Base-by-base conservation (phyloP, 2,888 invertebrate genomes). In the Nymphalis c-album region DNA sequence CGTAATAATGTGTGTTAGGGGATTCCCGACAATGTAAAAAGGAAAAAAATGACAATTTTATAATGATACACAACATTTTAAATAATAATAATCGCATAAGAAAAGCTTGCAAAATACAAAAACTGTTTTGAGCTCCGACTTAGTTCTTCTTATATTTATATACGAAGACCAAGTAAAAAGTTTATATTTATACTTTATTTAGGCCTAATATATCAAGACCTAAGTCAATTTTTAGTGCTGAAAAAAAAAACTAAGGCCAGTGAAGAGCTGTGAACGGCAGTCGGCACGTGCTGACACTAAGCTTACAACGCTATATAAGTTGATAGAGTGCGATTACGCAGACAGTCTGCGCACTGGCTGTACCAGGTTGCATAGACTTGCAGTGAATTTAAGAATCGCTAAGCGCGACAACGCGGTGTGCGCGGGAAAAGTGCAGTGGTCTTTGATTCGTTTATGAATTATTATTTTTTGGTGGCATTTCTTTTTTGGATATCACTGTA, bases 301-400 rank as follows among this genome's bases (percentile, higher is more conserved):
- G 53, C 53, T 55, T 55, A 55, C 53, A 55, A 7, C 35, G 80
- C 85, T 86, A 83, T 87, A 85, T 86, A 86, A 85, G 84, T 85
- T 82, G 80, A 72, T 73, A 69, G 75, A 51, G 77, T 77, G 69
- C 75, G 77, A 73, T 72, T 77, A 77, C 78, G 77, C 79, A 69
- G 78, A 75, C 87, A 86, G 85, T 87, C 72, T 69, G 80, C 78
- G 76, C 74, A 75, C 71, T 72, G 75, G 71, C 80, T 74, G 75
- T 76, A 71, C 68, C 76, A 73, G 77, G 77, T 55, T 80, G 80
- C 80, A 77, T 75, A 72, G 74, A 73, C 73, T 73, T 72, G 75
- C 74, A 73, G 67, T 73, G 71, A 72, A 8, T 31, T 7, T 68
- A 74, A 75, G 74, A 73, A 73, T 73, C 71, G 75, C 66, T 67